Evolutionary conservation across 1,140 invertebrate genomes (phyloP), one percentile per base, ranked within the genome.

Genomic region (Rhyzopertha dominica): DNA sequence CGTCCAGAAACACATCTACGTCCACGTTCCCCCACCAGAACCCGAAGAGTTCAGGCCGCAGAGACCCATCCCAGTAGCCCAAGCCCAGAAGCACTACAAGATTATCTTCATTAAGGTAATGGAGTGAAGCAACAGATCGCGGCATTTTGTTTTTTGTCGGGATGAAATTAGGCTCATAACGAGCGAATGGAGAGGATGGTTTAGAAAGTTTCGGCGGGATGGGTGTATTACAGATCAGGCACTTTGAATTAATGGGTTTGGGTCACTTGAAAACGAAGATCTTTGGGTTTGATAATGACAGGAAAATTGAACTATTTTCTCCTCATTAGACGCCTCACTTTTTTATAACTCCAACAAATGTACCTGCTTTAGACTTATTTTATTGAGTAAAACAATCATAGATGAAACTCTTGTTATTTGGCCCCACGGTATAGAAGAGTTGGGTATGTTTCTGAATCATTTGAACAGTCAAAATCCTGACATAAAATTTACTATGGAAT

Each of bases 11-110:
- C 86, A 89, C 63, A 86, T 90, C 9, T 89, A 90, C 69, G 85
- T 90, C 1, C 87, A 90, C 59, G 86, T 90, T 12, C 85, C 87
- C 24, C 78, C 64, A 39, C 71, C 69, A 74, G 79, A 73, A 70
- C 75, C 76, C 40, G 72, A 77, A 53, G 77, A 80, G 58, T 72
- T 80, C 43, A 72, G 78, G 7, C 79, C 83, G 5, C 80, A 77
- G 59, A 78, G 78, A 70, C 78, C 70, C 19, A 76, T 80, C 40
- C 66, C 70, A 1, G 71, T 64, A 51, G 72, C 68, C 56, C 70
- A 59, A 19, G 85, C 87, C 7, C 86, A 89, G 62, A 91, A 91
- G 60, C 87, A 91, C 61, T 91, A 90, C 76, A 90, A 90, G 67
- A 90, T 91, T 54, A 85, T 91, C 28, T 90, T 91, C 74, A 91